Percentiles rank a stretch among this genome's conserved stretches.
phyloP scores from a whole-genome alignment of 2,797 vertebrate genomes.

The Ciconia nigra region DNA sequence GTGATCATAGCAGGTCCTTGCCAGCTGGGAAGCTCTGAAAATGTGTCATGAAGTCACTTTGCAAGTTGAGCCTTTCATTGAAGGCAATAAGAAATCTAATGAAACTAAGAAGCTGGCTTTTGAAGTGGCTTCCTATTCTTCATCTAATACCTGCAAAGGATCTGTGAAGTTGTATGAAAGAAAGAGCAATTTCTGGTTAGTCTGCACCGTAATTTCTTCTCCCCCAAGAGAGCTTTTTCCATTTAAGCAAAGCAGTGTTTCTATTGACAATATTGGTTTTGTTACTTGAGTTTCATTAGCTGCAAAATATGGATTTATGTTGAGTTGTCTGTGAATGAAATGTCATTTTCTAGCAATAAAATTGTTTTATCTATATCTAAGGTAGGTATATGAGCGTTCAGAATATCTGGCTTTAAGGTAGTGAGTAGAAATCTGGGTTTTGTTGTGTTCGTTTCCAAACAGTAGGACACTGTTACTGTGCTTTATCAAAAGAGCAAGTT shows the following conservation, averaged over 20 bases:
- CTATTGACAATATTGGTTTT: background rate
- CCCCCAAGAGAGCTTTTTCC: background rate
- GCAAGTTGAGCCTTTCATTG: background rate
- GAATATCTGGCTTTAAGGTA: background rate
- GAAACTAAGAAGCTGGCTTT: background rate
- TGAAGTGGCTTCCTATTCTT: background rate
- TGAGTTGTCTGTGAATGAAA: background rate
- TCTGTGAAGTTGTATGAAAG: background rate
- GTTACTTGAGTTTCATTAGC: background rate
- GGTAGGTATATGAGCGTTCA: background rate
- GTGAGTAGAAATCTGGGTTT: background rate
- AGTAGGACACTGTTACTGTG: background rate
- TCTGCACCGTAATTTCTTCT: background rate
- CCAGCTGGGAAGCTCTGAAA: background rate
- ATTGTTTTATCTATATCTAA: background rate
- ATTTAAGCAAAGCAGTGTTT: background rate
- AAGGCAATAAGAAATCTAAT: background rate
- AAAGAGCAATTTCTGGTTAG: background rate
- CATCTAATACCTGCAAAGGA: background rate
- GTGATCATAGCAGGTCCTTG: rapidly evolving
- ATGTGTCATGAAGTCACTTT: background rate
- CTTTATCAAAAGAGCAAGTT: background rate
- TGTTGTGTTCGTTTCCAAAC: background rate
- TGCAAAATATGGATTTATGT: background rate
- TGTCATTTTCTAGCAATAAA: background rate